Percentiles rank a stretch among this genome's conserved stretches.
Evolutionary conservation across 2,113 vertebrate genomes (phyloP).

Genomic region (Malurus melanocephalus): DNA sequence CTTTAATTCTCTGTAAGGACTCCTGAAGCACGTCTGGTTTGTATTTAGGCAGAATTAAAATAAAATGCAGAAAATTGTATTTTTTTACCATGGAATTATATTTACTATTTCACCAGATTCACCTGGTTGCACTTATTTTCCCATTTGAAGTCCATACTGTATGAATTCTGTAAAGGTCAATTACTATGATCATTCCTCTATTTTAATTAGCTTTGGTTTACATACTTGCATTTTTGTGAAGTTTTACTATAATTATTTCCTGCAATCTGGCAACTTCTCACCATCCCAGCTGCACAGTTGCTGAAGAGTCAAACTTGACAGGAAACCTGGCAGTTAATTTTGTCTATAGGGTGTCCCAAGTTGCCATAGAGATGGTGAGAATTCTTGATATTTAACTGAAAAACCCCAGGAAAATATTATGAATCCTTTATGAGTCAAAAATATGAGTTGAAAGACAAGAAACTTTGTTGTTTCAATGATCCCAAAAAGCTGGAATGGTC

Average conservation of each 20-base stretch:
- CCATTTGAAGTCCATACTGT: neutral
- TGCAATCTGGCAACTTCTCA: slow-evolving; percentile 16
- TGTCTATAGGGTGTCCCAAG: neutral
- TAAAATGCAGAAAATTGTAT: neutral
- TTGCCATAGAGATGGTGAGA: neutral
- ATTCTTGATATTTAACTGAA: neutral
- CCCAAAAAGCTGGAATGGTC: neutral
- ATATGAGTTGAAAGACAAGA: no score
- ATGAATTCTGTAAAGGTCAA: neutral
- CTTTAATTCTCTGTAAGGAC: neutral
- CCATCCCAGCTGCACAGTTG: neutral
- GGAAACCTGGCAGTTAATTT: slow-evolving; percentile 5
- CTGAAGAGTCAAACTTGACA: neutral
- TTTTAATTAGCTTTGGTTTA: neutral
- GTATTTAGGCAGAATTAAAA: neutral
- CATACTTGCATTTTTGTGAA: neutral
- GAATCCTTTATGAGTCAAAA: neutral
- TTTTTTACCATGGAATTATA: neutral
- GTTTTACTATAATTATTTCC: slow-evolving; percentile 28
- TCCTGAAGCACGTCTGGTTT: neutral
- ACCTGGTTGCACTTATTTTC: slow-evolving; percentile 11
- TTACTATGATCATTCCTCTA: neutral
- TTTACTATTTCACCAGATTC: neutral
- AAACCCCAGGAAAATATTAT: neutral
- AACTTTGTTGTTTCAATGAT: neutral